Conservation (phyloP, 2,113 vertebrate genomes). For the Egretta garzetta region DNA sequence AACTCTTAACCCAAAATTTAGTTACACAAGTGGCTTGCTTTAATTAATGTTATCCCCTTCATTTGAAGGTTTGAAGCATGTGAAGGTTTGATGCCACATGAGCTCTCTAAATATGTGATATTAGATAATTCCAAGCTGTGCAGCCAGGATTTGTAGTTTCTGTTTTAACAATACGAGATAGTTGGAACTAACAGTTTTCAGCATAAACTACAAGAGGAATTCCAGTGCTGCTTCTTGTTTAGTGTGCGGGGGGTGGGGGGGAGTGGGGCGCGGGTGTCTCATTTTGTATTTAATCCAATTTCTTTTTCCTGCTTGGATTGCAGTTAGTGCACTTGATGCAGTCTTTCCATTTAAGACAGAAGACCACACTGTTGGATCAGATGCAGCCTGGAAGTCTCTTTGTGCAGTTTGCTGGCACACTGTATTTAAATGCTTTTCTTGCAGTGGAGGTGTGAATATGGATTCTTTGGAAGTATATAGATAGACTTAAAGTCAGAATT, state of each 20-base stretch:
- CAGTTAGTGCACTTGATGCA: background rate
- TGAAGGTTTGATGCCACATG: background rate
- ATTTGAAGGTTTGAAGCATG: background rate
- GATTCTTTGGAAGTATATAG: background rate
- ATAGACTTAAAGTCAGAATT: background rate
- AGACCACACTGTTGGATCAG: background rate
- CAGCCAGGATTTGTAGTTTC: background rate
- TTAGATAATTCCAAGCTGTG: background rate
- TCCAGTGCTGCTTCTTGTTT: background rate
- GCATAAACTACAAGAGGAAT: background rate
- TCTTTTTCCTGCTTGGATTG: background rate
- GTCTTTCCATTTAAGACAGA: background rate
- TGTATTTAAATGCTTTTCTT: background rate
- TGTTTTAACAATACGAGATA: background rate
- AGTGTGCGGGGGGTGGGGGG: too few species aligned
- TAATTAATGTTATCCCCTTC: background rate
- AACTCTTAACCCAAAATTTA: background rate
- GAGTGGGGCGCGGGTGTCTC: too few species aligned
- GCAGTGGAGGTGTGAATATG: background rate
- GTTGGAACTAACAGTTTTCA: background rate
- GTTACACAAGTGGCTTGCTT: background rate
- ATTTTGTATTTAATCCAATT: background rate
- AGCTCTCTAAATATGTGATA: background rate
- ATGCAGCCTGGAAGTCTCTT: background rate
- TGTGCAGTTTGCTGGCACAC: background rate